Percentiles rank a stretch among this genome's conserved stretches.
Evolutionary conservation across 1,140 invertebrate species (phyloP).

Genomic region (Thaumetopoea pityocampa): DNA sequence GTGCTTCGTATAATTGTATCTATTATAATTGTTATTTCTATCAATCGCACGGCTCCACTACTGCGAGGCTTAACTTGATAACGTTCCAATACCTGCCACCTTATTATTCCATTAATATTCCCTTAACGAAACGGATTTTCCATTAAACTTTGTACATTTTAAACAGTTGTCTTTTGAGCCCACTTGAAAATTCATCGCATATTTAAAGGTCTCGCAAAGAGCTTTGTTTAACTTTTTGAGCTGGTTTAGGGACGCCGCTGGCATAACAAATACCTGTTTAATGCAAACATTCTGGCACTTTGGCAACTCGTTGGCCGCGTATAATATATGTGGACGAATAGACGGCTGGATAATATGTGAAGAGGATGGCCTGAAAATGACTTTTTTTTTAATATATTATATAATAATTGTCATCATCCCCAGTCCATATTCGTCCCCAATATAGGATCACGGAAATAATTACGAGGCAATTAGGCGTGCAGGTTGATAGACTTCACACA

Average conservation of each 20-base stretch:
- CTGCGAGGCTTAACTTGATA: no score
- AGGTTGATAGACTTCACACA: no score
- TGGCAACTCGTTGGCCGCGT: slow-evolving; percentile 3
- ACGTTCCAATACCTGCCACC: slow-evolving; percentile 8
- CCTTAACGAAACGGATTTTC: slow-evolving; percentile 44
- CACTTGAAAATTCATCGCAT: slow-evolving; percentile 62
- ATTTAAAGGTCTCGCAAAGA: slow-evolving; percentile 57
- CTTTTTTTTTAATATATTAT: no score
- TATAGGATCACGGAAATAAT: no score
- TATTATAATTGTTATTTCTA: background rate
- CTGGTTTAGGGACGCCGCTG: slow-evolving; percentile 7
- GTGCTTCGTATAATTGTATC: no score
- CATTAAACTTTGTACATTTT: slow-evolving; percentile 66
- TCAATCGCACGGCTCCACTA: background rate
- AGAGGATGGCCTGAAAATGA: no score
- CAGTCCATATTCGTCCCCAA: no score
- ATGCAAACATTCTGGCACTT: slow-evolving; percentile 8
- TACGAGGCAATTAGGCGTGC: no score
- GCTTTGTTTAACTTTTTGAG: slow-evolving; percentile 61
- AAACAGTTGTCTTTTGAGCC: slow-evolving; percentile 52
- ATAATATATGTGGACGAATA: no score
- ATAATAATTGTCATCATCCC: no score
- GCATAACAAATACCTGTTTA: slow-evolving; percentile 6
- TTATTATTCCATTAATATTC: slow-evolving; percentile 52
- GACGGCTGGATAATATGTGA: no score